Percentiles rank a stretch among this genome's conserved stretches.
Evolutionary conservation across 2,113 vertebrate species (phyloP).

Genomic region (Seriola quinqueradiata): DNA sequence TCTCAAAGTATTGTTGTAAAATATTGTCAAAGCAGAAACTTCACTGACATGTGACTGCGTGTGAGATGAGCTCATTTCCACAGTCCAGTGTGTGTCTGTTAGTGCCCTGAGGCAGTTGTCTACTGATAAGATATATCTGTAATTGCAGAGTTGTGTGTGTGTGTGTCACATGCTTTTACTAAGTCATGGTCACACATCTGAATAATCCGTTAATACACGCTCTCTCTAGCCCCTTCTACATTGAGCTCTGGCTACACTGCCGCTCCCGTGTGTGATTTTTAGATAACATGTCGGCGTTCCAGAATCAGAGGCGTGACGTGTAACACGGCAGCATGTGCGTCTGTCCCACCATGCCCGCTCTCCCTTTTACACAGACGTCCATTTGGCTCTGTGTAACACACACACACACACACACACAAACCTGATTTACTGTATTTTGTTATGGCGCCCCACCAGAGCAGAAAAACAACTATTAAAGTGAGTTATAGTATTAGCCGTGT

Average conservation of each 20-base stretch:
- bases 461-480: slow-evolving; percentile 20
- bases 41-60: not conserved
- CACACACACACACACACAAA: not conserved
- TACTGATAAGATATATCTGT: slow-evolving; percentile 10
- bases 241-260: no score
- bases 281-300: no score
- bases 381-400: no score
- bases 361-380: no score
- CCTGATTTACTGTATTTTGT: not conserved
- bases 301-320: no score
- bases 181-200: slow-evolving; percentile 6
- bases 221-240: not conserved
- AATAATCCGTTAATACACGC: slow-evolving; percentile 8
- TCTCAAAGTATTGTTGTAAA: not conserved
- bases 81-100: not conserved
- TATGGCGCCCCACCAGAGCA: not conserved
- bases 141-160: not conserved
- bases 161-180: slow-evolving; percentile 37
- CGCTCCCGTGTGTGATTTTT: no score
- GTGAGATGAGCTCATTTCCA: not conserved
- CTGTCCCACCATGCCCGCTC: no score
- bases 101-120: not conserved
- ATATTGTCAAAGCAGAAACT: not conserved
- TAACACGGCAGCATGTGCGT: no score
- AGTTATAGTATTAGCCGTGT: not conserved